Percentiles rank a stretch among this genome's conserved stretches.
phyloP scores from a whole-genome alignment of 1,140 invertebrate genomes.

The Asbolus verrucosus region DNA sequence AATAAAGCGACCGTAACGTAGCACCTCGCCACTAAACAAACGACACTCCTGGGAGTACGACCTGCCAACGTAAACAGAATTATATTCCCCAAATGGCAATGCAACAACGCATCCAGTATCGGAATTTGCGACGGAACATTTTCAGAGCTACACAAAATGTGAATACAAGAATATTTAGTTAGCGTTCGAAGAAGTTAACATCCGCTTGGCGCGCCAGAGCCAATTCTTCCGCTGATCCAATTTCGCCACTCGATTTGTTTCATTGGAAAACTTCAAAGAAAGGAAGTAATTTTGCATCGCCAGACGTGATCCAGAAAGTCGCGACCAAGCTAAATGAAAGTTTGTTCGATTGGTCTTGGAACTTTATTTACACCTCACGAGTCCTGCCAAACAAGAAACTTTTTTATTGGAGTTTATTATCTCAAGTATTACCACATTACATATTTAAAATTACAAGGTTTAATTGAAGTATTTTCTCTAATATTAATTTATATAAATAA shows the following conservation, averaged over 20 bases:
- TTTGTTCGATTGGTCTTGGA: neutral
- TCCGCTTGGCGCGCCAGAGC: slow-evolving; percentile 27
- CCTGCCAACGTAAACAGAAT: no score
- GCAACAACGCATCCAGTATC: no score
- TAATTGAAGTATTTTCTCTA: slow-evolving; percentile 38
- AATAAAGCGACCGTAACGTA: no score
- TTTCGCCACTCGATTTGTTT: slow-evolving; percentile 30
- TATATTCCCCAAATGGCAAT: no score
- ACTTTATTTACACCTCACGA: neutral
- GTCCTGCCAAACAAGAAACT: neutral
- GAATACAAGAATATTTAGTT: no score
- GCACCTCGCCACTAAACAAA: no score
- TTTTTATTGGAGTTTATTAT: slow-evolving; percentile 42
- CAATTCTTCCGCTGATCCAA: slow-evolving; percentile 23
- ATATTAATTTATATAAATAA: slow-evolving; percentile 37
- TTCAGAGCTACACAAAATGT: no score
- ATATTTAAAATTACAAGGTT: slow-evolving; percentile 44
- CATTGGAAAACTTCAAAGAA: slow-evolving; percentile 34
- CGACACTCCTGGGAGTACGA: no score
- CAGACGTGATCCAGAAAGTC: slow-evolving; percentile 1
- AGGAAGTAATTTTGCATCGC: slow-evolving; percentile 22
- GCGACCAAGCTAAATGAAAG: neutral
- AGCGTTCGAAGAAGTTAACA: no score
- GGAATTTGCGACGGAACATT: no score
- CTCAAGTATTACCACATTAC: slow-evolving; percentile 44